Evolutionary conservation across 2,113 vertebrate species (phyloP), one percentile per base, ranked within the genome.

Genomic region (Rhineura floridana): DNA sequence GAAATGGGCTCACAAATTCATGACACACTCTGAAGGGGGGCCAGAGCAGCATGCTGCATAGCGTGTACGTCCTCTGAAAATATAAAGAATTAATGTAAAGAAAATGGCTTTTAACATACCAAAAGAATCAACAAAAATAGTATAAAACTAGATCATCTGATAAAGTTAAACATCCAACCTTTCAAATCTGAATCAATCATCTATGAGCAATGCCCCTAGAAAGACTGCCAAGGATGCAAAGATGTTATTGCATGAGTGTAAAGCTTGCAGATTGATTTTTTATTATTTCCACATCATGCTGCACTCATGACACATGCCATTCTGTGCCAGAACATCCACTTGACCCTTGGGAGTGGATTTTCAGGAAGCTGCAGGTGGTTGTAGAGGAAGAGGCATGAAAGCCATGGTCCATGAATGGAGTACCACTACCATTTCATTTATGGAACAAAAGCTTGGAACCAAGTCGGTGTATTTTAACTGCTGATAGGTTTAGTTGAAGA

Each of bases 1-100:
- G 97, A 93, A 98, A 94, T 10, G 99, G 98, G 92, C 98, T 99
- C 94, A 99, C 98, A 44, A 98, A 98, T 46, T 98, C 97, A n/a
- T 98, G 98, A 91, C 99, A 99, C 88, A 94, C 94, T 76, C 97
- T 96, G 93, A 99, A 99, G 0, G 98, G 99, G 0, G 96, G 88
- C 36, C 97, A 95, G 87, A 98, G 95, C 76, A 99, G 94, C 28
- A 63, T 89, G 19, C 96, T 92, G 86, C 99, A 99, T 55, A 97
- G 92, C 89, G 97, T 90, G 3, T 97, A 97, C 73, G 96, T 96
- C 83, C 95, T 97, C 98, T 99, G 95, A 83, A 93, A 96, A 70
- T 0, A 88, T 4, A 90, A 25, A 93, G 0, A 48, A 44, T 30
- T 70, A 65, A 65, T 89, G 48, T 91, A 59, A 91, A 88, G 0